Percentiles rank a stretch among this genome's conserved stretches.
Conservation (phyloP, 2,797 vertebrate species). For the Acanthornis magna region DNA sequence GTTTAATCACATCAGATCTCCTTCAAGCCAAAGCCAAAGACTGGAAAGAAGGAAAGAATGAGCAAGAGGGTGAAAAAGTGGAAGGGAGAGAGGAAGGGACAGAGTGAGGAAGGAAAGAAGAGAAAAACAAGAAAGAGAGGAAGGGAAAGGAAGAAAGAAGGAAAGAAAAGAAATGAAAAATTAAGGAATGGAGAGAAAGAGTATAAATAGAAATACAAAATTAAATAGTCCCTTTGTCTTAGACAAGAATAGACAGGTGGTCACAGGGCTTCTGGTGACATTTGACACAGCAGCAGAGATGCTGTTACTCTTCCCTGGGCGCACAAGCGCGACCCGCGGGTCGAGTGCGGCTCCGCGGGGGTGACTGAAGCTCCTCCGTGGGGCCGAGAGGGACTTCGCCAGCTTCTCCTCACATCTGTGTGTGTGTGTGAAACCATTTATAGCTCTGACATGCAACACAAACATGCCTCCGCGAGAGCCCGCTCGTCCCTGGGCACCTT, state of each 20-base stretch:
- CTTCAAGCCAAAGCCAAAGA: slow-evolving; percentile 28
- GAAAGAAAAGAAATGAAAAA: accelerated
- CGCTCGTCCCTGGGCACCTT: neutral
- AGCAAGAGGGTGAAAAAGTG: neutral
- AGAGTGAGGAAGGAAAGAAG: neutral
- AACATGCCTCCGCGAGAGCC: neutral
- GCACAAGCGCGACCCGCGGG: accelerated
- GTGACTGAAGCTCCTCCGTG: neutral
- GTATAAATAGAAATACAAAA: neutral
- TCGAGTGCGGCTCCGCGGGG: accelerated
- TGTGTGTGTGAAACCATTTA: neutral
- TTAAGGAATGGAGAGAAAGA: neutral
- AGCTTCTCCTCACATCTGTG: neutral
- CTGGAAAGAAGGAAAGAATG: slow-evolving; percentile 40
- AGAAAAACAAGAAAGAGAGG: neutral
- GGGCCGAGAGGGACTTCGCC: neutral
- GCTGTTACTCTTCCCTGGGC: neutral
- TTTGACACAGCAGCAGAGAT: neutral
- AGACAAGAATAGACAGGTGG: neutral
- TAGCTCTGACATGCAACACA: neutral
- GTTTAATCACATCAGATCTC: slow-evolving; percentile 73
- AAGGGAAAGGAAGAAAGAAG: accelerated
- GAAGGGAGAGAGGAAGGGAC: neutral
- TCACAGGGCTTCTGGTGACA: neutral
- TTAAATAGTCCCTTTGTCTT: neutral